Conservation (phyloP, 2,888 invertebrate species). For the Ariolimax columbianus region DNA sequence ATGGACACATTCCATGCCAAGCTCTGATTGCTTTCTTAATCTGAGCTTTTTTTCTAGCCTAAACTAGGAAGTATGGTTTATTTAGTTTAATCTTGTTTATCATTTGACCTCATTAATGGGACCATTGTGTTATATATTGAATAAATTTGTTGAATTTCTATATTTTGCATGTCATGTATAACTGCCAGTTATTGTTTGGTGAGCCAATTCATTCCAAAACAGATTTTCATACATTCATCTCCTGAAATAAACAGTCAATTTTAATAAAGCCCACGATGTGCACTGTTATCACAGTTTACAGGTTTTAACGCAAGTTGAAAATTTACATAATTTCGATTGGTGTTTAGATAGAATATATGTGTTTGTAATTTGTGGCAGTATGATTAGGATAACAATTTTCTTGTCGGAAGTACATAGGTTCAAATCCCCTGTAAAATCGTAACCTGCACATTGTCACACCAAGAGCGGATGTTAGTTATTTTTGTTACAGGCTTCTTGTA, state of each 20-base stretch:
- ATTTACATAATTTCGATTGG: too few relatives aligned
- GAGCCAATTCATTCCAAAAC: neutral
- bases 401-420: too few relatives aligned
- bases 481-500: too few relatives aligned
- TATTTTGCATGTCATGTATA: neutral
- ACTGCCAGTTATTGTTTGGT: neutral
- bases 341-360: too few relatives aligned
- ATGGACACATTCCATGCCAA: conserved; percentile 45
- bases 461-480: too few relatives aligned
- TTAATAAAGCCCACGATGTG: too few relatives aligned
- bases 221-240: neutral
- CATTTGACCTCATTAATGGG: conserved; percentile 14
- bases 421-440: too few relatives aligned
- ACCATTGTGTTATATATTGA: conserved; percentile 20
- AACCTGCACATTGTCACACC: too few relatives aligned
- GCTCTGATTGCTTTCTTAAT: conserved; percentile 1
- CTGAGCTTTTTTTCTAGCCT: neutral
- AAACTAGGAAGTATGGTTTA: neutral
- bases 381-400: too few relatives aligned
- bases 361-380: too few relatives aligned
- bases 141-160: neutral
- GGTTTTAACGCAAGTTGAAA: too few relatives aligned
- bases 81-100: neutral
- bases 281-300: too few relatives aligned
- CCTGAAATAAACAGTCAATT: neutral